These are phyloP conservation scores for Orchestia grillus DNA, from an alignment of 1,140 invertebrate species.

Conservation along the genomic window DNA sequence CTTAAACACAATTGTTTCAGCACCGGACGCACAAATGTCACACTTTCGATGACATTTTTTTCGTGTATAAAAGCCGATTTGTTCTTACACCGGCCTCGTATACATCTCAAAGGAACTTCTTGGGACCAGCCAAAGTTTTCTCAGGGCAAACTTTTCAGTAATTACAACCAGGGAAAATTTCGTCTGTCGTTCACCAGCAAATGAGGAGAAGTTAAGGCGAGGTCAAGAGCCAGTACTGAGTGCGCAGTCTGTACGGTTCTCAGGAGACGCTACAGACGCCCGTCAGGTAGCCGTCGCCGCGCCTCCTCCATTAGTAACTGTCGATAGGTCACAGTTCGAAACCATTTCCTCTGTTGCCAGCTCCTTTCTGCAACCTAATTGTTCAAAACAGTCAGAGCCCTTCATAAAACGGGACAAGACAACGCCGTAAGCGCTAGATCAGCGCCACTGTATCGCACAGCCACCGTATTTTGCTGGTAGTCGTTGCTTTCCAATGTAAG, in stretches of 20 bases:
- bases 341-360: conserved; percentile 37
- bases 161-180: background rate
- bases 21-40: too few species aligned
- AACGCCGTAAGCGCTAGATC: background rate
- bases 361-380: background rate
- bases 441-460: background rate
- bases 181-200: background rate
- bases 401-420: conserved; percentile 18
- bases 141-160: background rate
- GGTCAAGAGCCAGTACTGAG: background rate
- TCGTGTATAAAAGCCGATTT: background rate
- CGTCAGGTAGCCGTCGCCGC: background rate
- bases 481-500: background rate
- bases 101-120: background rate
- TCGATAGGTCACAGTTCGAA: conserved; percentile 55
- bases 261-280: background rate
- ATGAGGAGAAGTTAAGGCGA: background rate
- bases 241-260: background rate
- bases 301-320: conserved; percentile 44
- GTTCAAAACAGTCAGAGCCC: conserved; percentile 1
- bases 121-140: background rate
- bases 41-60: background rate
- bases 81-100: background rate
- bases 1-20: too few species aligned
- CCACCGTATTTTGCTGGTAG: background rate